These are phyloP conservation scores for Hydrolagus affinis DNA, from an alignment of 2,113 vertebrate genomes.

Conservation along the genomic window DNA sequence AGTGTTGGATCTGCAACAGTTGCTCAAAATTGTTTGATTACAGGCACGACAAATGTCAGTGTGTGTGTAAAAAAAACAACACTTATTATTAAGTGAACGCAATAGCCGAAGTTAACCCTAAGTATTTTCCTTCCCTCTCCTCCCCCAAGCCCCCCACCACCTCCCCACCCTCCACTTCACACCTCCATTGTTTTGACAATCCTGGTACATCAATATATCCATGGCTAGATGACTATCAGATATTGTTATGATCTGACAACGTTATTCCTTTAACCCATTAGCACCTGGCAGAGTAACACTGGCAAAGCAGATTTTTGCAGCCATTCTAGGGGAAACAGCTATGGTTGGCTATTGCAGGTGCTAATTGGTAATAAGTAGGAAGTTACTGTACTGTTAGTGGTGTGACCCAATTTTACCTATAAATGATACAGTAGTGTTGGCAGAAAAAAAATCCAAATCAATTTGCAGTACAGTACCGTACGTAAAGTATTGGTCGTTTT, in stretches of 20 bases:
- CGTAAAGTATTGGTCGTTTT: not conserved
- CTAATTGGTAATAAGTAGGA: not conserved
- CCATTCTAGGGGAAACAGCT: not conserved
- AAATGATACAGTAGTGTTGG: not conserved
- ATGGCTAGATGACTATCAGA: not conserved
- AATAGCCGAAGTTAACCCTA: not conserved
- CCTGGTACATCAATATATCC: not conserved
- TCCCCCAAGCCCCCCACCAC: no score
- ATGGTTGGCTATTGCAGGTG: not conserved
- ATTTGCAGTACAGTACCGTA: not conserved
- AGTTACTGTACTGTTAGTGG: not conserved
- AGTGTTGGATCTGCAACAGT: not conserved
- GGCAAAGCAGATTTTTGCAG: not conserved
- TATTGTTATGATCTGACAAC: not conserved
- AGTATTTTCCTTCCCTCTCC: no score
- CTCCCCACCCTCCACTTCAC: no score
- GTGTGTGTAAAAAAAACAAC: not conserved
- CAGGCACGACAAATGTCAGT: not conserved
- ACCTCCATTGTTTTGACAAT: not conserved
- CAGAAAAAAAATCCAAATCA: not conserved
- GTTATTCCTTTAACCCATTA: slow-evolving; percentile 4
- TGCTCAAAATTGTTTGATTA: not conserved
- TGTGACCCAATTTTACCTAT: not conserved
- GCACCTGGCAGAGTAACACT: not conserved
- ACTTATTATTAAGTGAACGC: not conserved